Evolutionary conservation across 1,140 invertebrate species (phyloP).

Genomic region (Platyscapa corneri): DNA sequence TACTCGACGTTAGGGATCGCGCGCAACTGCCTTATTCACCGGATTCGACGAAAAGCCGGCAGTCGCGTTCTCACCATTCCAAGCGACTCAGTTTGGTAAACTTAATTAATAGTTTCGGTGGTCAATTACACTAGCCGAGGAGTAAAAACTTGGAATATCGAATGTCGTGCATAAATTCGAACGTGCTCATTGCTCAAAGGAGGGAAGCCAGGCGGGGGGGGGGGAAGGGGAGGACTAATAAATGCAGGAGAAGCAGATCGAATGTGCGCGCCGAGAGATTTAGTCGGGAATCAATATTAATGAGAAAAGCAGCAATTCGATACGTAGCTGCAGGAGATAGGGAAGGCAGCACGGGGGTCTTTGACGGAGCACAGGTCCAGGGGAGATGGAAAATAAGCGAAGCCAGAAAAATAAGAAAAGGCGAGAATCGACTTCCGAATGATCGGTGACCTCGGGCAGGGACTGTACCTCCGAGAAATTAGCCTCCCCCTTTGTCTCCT

Average conservation of each 20-base stretch:
- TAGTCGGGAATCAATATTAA: constrained; percentile 14
- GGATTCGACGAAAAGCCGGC: too few relatives aligned
- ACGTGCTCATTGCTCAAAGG: background rate
- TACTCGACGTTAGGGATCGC: too few relatives aligned
- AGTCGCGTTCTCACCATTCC: background rate
- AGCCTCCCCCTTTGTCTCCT: constrained; percentile 16
- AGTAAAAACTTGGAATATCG: background rate
- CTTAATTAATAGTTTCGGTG: background rate
- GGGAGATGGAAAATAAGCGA: constrained; percentile 41
- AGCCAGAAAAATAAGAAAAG: constrained; percentile 1
- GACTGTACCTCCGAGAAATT: constrained; percentile 49
- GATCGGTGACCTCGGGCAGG: constrained; percentile 54
- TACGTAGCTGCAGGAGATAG: background rate
- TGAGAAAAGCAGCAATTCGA: constrained; percentile 5
- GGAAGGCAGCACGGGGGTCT: background rate
- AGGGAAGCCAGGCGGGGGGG: too few relatives aligned
- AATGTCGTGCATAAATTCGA: background rate
- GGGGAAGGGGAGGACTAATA: background rate
- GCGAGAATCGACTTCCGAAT: constrained; percentile 55
- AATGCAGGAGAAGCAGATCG: background rate
- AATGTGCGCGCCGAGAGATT: background rate
- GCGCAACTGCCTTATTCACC: too few relatives aligned
- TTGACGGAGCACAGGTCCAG: background rate
- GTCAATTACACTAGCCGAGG: background rate
- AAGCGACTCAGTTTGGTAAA: background rate